Evolutionary conservation across 2,888 invertebrate species (phyloP), one percentile per base, ranked within the genome.

Genomic region (Hetaerina titia): DNA sequence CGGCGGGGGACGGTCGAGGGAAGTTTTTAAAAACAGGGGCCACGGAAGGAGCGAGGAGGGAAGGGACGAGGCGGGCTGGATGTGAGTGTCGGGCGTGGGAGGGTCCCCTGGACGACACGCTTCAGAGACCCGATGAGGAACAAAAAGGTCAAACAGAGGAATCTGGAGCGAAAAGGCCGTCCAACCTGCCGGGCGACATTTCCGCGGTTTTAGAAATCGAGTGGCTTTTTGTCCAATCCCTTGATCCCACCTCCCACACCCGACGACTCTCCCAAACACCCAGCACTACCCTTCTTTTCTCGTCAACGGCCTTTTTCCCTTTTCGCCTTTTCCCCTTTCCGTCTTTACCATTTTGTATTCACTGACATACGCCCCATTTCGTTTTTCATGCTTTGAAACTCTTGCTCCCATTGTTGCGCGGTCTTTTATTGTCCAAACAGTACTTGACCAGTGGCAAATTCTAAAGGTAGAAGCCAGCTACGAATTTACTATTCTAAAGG

Each of bases 91-190:
- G 25, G 88, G 64, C 56, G 57, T 31, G 31, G 64, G 64, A 64
- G 57, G 94, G 58, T 87, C 87, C 64, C 92, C 56, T 92, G 92
- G 69, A 92, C 92, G 92, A 64, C 74, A 92, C 92, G 92, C 92
- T 74, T 56, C 64, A n/a, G 19, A 22, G 92, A 31, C 56, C 25
- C 90, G 90, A 89, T 90, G 74, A 90, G 81, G 56, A 90, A 90
- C 81, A 74, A 90, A 69, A 95, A 95, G 94, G 87, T 94, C 94
- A 95, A 89, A 95, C 57, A 95, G 89, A 90, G 90, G 95, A 92
- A 81, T 74, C 95, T 64, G 87, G 57, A 57, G 60, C 90, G 64
- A 87, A 81, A 90, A 81, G 90, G 89, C 94, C 57, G 31, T 45
- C 89, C 88, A n/a, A 64, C 63, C 95, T 89, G 87, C 94, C 87